Conservation (phyloP, 2,113 vertebrate species). For the Cyrtonyx montezumae region DNA sequence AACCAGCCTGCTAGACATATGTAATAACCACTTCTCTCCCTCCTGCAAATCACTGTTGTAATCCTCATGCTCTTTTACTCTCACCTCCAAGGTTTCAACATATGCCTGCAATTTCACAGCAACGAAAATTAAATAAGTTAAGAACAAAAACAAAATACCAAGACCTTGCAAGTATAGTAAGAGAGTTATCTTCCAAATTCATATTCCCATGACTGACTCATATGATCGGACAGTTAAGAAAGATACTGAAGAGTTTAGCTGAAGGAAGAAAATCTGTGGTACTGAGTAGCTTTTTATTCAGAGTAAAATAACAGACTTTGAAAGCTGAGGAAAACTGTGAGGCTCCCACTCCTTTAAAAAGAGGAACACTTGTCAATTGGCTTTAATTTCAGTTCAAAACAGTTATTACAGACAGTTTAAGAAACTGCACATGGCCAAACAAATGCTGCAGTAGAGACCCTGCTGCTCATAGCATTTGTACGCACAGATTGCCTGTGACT, state of each 20-base stretch:
- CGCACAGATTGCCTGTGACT: not conserved
- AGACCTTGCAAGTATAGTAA: not conserved
- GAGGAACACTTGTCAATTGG: not conserved
- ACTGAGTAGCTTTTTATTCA: not conserved
- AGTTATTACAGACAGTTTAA: not conserved
- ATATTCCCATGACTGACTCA: not conserved
- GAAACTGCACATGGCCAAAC: not conserved
- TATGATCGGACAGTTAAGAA: not conserved
- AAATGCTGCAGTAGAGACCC: not conserved
- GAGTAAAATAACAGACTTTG: not conserved
- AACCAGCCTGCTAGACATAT: constrained; percentile 94
- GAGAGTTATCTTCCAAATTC: not conserved
- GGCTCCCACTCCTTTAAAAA: not conserved
- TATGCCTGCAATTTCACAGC: constrained; percentile 75
- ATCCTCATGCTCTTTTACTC: constrained; percentile 92
- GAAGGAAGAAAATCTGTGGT: not conserved
- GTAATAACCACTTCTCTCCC: constrained; percentile 94
- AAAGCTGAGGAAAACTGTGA: not conserved
- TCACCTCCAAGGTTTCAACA: constrained; percentile 82
- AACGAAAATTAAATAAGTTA: not conserved
- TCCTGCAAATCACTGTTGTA: constrained; percentile 93
- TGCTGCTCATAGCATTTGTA: not conserved
- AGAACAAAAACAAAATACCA: not conserved
- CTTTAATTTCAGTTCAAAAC: not conserved
- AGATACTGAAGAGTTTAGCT: not conserved